Evolutionary conservation across 2,888 invertebrate genomes (phyloP), one percentile per base, ranked within the genome.

Genomic region (Clunio marinus): DNA sequence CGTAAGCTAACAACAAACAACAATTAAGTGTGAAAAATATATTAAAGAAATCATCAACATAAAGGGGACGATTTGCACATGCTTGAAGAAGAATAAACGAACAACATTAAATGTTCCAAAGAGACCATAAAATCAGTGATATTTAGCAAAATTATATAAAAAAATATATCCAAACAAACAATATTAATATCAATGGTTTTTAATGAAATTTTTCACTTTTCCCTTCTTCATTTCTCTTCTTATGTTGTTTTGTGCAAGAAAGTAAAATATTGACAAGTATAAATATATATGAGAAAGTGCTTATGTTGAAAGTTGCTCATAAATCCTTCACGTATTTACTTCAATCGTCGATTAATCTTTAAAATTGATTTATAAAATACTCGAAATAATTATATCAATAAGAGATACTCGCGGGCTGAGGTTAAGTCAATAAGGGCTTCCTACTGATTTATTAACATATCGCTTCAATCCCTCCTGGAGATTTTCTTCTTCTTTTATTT

Each of bases 91-190:
- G 25, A 58, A 27, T n/a, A 4, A 10, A 45, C 7, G 45, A 24
- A 24, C 17, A 13, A 27, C n/a, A 28, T 55, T 51, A 15, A 28
- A 65, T 15, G 24, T 69, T 69, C 59, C 68, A 7, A 10, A 37
- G 41, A 65, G 37, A 22, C 55, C 55, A 62, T 70, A 70, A 71
- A 71, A 70, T 70, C 70, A 69, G 35, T 71, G 71, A 69, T 70
- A 70, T 70, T 70, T 69, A 69, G 37, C 66, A 65, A 67, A 13
- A 28, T 17, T 10, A 27, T n/a, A 8, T 58, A 27, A 58, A 58
- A 58, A 46, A n/a, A n/a, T n/a, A n/a, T n/a, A 46, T 5, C 25
- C 13, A 28, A 57, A 25, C 13, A 27, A 15, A 57, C 15, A 27
- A 27, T 57, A 13, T 62, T 10, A 62, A 62, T 62, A 63, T 63